phyloP scores from a whole-genome alignment of 2,113 vertebrate genomes.

The Aptenodytes forsteri region DNA sequence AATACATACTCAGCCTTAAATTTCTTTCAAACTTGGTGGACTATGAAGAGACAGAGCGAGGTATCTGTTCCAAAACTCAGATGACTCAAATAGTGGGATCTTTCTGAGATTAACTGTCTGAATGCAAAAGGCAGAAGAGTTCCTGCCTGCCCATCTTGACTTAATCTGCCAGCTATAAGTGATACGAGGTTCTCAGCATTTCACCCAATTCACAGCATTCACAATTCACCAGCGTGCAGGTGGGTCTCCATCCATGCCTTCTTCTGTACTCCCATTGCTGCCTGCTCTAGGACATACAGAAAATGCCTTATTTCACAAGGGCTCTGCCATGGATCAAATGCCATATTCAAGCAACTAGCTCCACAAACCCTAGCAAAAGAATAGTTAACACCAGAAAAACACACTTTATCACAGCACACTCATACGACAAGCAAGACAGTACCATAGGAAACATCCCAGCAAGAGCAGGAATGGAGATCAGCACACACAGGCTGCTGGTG shows the following conservation, averaged over 20 bases:
- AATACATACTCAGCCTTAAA: background rate
- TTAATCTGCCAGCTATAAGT: background rate
- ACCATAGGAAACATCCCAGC: background rate
- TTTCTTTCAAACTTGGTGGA: background rate
- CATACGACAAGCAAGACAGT: background rate
- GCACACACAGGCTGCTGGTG: background rate
- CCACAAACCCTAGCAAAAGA: background rate
- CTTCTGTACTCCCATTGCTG: background rate
- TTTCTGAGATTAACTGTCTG: background rate
- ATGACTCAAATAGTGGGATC: background rate
- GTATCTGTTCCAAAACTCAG: background rate
- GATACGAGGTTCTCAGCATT: background rate
- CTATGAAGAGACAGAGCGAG: background rate
- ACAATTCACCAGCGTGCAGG: background rate
- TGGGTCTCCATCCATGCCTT: background rate
- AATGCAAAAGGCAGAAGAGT: background rate
- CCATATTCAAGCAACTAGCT: background rate
- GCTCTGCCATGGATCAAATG: background rate
- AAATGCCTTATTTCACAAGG: background rate
- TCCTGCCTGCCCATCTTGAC: background rate
- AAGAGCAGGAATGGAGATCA: background rate
- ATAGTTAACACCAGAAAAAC: background rate
- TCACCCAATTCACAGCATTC: background rate
- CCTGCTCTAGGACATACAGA: background rate
- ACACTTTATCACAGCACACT: background rate